phyloP scores from a whole-genome alignment of 1,140 invertebrate genomes.

The Berghia stephanieae region DNA sequence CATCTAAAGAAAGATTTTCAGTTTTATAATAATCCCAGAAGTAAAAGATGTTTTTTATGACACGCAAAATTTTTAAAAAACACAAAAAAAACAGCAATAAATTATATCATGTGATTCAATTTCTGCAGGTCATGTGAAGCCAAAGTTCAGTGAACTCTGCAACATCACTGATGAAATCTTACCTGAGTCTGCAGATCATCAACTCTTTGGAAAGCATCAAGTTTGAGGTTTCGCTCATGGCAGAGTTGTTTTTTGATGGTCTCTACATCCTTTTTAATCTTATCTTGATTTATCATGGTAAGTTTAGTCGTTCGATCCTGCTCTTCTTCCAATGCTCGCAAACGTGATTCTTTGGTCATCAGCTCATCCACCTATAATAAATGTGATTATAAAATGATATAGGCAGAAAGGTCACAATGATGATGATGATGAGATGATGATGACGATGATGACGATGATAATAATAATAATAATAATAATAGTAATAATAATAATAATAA shows the following conservation, averaged over 20 bases:
- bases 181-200: constrained; percentile 62
- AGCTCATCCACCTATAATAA: constrained; percentile 54
- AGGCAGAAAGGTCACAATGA: too few relatives aligned
- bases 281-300: constrained; percentile 51
- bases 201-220: constrained; percentile 62
- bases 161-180: not conserved
- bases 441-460: too few relatives aligned
- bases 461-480: too few relatives aligned
- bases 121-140: too few relatives aligned
- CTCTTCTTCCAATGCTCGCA: constrained; percentile 51
- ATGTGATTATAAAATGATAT: constrained; percentile 15
- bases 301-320: constrained; percentile 50
- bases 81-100: too few relatives aligned
- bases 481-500: too few relatives aligned
- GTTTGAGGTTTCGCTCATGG: constrained; percentile 59
- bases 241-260: constrained; percentile 51
- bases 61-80: too few relatives aligned
- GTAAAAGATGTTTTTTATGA: too few relatives aligned
- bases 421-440: too few relatives aligned
- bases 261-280: constrained; percentile 54
- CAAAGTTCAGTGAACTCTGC: not conserved
- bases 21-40: not conserved
- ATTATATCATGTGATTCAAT: too few relatives aligned
- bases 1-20: not conserved
- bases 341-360: constrained; percentile 53